Evolutionary conservation across 2,113 vertebrate genomes (phyloP), one percentile per base, ranked within the genome.

Genomic region (Colossoma macropomum): DNA sequence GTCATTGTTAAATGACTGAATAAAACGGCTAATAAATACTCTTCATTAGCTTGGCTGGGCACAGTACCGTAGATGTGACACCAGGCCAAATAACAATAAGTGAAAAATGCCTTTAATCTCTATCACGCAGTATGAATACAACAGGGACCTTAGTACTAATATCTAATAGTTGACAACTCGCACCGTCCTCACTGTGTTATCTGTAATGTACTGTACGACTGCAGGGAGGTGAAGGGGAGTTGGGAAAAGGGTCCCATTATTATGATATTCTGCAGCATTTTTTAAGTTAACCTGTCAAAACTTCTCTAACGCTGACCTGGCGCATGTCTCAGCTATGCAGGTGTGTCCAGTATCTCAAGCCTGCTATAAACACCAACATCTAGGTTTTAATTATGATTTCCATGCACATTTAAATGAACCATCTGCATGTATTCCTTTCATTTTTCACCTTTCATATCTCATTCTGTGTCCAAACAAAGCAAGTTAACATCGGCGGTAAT

Each of bases 1-100:
- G 86, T 89, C 87, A 88, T 56, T 81, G 60, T 78, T 84, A 63
- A 89, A 85, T 83, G 72, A 71, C 86, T 75, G 66, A 75, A 83
- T 83, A 60, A 89, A 90, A 88, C 77, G 87, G 59, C 87, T 87
- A 85, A 76, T 90, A 90, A 90, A 90, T 86, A 85, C 63, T 86
- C 52, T 89, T 84, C 70, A 84, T 77, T 89, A 77, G 63, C 50
- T 75, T 85, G 82, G 74, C 85, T 63, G 12, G 4, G 23, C 32
- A 78, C 80, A 69, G 50, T 72, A 54, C 80, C 76, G 62, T 59
- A 75, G 75, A 11, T 83, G n/a, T 85, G 83, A 89, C 79, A 77
- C 90, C n/a, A 50, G 16, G 56, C 59, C 77, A 28, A 83, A 25
- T 59, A 52, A 71, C 75, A 80, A 83, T 88, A 71, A 84, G 82